These are phyloP conservation scores for Porites australiensis DNA, from an alignment of 64 coral and sea anemone genomes.

Conservation along the genomic window DNA sequence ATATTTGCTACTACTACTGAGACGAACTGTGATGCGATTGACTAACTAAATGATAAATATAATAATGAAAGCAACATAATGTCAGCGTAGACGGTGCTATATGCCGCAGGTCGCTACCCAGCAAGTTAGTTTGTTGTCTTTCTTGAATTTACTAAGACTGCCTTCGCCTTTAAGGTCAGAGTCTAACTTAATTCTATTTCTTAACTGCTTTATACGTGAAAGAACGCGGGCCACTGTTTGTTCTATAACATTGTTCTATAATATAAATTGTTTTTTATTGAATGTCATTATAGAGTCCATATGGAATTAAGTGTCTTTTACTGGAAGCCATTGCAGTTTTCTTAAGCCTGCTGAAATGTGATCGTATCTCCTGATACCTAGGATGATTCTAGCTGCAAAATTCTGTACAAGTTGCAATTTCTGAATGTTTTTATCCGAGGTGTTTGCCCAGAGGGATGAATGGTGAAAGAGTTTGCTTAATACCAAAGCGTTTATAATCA, in stretches of 20 bases:
- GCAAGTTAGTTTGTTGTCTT: too few species aligned
- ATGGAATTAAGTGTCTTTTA: neutral
- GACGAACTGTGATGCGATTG: neutral
- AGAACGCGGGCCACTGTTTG: neutral
- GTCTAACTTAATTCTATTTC: neutral
- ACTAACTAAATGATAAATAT: too few species aligned
- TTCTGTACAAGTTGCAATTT: constrained; percentile 7
- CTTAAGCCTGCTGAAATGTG: neutral
- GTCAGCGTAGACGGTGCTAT: neutral
- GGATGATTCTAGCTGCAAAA: neutral
- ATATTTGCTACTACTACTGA: neutral
- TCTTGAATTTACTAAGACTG: too few species aligned
- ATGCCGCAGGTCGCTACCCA: neutral
- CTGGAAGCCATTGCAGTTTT: neutral
- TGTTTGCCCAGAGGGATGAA: neutral
- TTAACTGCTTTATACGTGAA: neutral
- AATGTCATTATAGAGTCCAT: neutral
- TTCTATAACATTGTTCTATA: constrained; percentile 7
- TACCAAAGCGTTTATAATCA: too few species aligned
- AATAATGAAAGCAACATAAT: too few species aligned
- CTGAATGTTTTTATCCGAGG: neutral
- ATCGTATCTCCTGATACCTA: neutral
- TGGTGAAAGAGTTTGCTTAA: neutral
- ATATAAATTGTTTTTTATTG: too few species aligned
- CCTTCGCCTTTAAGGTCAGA: neutral